Base-by-base conservation (phyloP, 2,888 invertebrate species). In the Euplagia quadripunctaria region DNA sequence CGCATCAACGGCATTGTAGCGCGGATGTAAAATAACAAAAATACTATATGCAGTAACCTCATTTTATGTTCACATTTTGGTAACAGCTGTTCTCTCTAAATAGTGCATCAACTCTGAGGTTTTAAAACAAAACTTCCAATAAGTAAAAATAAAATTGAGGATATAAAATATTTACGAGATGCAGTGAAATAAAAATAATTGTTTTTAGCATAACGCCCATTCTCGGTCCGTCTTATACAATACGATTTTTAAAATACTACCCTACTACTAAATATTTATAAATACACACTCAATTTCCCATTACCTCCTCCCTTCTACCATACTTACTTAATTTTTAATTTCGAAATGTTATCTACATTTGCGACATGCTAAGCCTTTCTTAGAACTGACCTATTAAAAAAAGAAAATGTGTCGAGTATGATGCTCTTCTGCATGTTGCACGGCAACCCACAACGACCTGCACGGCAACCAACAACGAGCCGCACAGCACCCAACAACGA, bases 21-120 rank as follows among this genome's bases (percentile, higher is more conserved):
- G 7, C 43, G 41, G 20, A 55, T 69, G 11, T 31, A 31, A 46
- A 69, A 49, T 46, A 69, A 69, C 16, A 69, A 31, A 49, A 69
- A 43, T 16, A 69, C 20, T 16, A 46, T 20, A 16, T 31, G 17
- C 16, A 46, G 11, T 61, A 69, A 31, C 31, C n/a, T 61, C 68
- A 69, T 69, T 69, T 61, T 69, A 58, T 46, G 31, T 61, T 69
- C 58, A 61, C 61, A 61, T 69, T 61, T 61, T 69, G 12, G 43
- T 55, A 51, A 51, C 31, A 31, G 31, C 31, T 66, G 20, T 31
- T 66, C 14, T 14, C 14, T 31, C 14, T 31, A 58, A 58, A 14
- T 20, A 20, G 31, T 31, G 20, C 11, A 5, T 0, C 12, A 46
- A 46, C 43, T 46, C 43, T 46, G 43, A 8, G 6, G 4, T 12